phyloP scores from a whole-genome alignment of 2,888 invertebrate genomes.

The Oligia fasciuncula region DNA sequence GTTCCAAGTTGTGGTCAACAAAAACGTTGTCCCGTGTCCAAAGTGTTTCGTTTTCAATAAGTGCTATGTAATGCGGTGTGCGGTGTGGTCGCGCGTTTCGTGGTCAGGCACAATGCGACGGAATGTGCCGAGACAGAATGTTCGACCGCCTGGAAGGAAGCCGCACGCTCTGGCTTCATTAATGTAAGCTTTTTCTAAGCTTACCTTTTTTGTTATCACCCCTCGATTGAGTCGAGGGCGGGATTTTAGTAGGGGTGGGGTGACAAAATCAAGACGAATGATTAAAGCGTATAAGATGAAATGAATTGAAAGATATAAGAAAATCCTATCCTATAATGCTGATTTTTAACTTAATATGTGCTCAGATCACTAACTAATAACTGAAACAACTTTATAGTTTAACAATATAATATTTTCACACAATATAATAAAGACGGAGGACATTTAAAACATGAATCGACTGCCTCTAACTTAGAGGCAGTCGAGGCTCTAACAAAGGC shows the following conservation, averaged over 20 bases:
- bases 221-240: neutral
- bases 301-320: neutral
- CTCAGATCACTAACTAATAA: too few relatives aligned
- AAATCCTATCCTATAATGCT: neutral
- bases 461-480: too few relatives aligned
- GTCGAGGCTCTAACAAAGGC: too few relatives aligned
- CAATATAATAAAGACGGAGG: too few relatives aligned
- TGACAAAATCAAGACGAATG: neutral
- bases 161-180: conserved; percentile 60
- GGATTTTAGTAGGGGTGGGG: conserved; percentile 1
- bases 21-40: conserved; percentile 74
- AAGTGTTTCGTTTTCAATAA: conserved; percentile 75
- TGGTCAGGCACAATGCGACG: conserved; percentile 74
- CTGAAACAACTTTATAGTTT: too few relatives aligned
- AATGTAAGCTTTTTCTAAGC: conserved; percentile 45
- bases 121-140: conserved; percentile 79
- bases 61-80: conserved; percentile 74
- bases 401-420: too few relatives aligned
- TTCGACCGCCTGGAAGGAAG: conserved; percentile 74
- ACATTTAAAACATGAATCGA: too few relatives aligned
- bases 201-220: conserved; percentile 34
- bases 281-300: neutral
- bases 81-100: conserved; percentile 71
- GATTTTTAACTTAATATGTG: too few relatives aligned
- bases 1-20: conserved; percentile 55